These are phyloP conservation scores for Montipora cactus DNA, from an alignment of 64 coral and sea anemone species.

Conservation along the genomic window DNA sequence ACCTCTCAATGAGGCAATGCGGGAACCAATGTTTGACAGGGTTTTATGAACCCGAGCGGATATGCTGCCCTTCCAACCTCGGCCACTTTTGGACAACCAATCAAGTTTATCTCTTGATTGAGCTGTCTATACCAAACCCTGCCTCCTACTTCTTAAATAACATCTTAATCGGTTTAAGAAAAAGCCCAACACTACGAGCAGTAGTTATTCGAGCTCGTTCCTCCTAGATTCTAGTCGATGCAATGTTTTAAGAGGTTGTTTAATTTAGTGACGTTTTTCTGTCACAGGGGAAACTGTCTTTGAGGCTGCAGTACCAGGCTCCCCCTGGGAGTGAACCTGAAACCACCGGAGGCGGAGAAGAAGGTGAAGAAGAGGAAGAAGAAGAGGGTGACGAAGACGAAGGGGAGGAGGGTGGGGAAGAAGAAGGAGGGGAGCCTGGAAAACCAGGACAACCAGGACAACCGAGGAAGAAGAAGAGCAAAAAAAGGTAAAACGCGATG, in stretches of 20 bases:
- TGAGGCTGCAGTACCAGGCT: conserved; percentile 48
- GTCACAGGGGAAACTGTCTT: conserved; percentile 46
- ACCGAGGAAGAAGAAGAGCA: background rate
- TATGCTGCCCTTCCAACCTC: too few species aligned
- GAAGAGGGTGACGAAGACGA: conserved; percentile 39
- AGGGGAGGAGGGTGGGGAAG: conserved; percentile 26
- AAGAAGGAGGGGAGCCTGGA: background rate
- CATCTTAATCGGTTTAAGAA: too few species aligned
- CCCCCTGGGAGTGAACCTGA: conserved; percentile 27
- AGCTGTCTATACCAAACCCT: too few species aligned
- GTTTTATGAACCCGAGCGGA: too few species aligned
- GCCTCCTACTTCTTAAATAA: too few species aligned
- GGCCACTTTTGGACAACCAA: too few species aligned
- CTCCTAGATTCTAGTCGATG: too few species aligned
- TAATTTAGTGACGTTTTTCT: background rate
- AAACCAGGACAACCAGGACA: conserved; percentile 38
- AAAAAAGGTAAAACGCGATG: background rate
- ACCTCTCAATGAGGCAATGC: too few species aligned
- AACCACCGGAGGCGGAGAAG: conserved; percentile 19
- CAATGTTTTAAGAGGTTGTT: background rate
- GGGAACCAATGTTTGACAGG: too few species aligned
- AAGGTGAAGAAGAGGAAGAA: conserved; percentile 14
- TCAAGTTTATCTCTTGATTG: too few species aligned
- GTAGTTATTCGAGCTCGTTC: too few species aligned
- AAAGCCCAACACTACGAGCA: too few species aligned